These are phyloP conservation scores for Ophion obscuratus DNA, from an alignment of 2,888 invertebrate species.

Conservation along the genomic window DNA sequence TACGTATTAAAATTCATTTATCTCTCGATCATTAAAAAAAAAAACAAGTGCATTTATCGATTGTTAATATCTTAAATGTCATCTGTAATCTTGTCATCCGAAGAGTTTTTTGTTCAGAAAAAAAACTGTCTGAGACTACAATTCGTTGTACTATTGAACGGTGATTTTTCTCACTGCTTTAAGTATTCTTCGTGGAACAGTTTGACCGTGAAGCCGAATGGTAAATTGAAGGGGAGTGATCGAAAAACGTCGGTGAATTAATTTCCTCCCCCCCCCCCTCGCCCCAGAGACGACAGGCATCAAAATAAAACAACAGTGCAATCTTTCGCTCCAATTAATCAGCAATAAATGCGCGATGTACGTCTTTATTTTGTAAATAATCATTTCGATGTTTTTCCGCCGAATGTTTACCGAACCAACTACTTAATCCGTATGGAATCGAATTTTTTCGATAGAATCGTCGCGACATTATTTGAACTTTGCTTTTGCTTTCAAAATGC, in stretches of 20 bases:
- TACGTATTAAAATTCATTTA: neutral
- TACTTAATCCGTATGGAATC: neutral
- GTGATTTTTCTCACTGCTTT: neutral
- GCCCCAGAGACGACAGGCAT: neutral
- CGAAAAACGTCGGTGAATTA: neutral
- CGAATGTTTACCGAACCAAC: neutral
- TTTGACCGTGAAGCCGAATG: neutral
- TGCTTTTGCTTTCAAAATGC: neutral
- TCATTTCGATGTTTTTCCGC: neutral
- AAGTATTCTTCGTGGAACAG: neutral
- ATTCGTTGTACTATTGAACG: neutral
- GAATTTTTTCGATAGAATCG: neutral
- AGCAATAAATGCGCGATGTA: neutral
- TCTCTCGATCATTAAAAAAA: neutral
- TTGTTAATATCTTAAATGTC: neutral
- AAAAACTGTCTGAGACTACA: neutral
- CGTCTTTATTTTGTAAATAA: neutral
- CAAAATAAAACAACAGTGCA: neutral
- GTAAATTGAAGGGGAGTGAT: neutral
- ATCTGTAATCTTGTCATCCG: neutral
- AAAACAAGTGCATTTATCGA: neutral
- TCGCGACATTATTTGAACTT: neutral
- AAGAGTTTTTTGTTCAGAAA: neutral
- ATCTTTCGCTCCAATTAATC: neutral
- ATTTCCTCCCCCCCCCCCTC: neutral